Evolutionary conservation across 2,113 vertebrate species (phyloP).

Genomic region (Xenotilapia leptura): DNA sequence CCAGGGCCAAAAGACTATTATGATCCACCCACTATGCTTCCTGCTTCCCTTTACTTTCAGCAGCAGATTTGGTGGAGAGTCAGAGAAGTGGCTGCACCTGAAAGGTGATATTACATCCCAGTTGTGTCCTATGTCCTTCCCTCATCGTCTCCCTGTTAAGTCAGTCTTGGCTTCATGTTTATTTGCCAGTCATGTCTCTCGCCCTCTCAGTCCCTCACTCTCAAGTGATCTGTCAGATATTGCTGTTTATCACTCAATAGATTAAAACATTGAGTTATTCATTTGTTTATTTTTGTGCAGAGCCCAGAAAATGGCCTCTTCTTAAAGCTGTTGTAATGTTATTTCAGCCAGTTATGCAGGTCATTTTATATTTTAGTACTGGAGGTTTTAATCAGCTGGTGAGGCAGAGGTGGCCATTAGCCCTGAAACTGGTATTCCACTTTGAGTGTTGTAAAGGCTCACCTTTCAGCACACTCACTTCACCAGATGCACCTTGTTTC

Average conservation of each 20-base stretch:
- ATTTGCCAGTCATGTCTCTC: too few relatives aligned
- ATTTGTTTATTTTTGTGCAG: neutral
- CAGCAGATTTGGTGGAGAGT: neutral
- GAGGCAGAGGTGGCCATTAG: neutral
- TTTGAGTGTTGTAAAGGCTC: neutral
- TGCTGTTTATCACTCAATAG: neutral
- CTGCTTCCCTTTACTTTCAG: neutral
- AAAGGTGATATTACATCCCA: neutral
- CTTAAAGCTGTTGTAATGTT: neutral
- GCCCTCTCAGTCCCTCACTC: too few relatives aligned
- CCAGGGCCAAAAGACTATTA: neutral
- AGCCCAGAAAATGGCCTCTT: neutral
- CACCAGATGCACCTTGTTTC: too few relatives aligned
- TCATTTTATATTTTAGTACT: neutral
- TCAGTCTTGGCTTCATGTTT: too few relatives aligned
- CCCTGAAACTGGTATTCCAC: neutral
- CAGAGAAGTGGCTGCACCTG: neutral
- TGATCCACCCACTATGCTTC: neutral
- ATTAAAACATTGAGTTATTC: neutral
- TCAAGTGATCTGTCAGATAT: neutral
- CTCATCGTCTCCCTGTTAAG: too few relatives aligned
- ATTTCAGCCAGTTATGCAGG: neutral
- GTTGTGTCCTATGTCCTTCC: neutral
- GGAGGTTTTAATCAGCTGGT: neutral
- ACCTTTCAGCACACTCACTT: too few relatives aligned